Evolutionary conservation across 2,797 vertebrate genomes (phyloP), one percentile per base, ranked within the genome.

Genomic region (Xenops minutus): DNA sequence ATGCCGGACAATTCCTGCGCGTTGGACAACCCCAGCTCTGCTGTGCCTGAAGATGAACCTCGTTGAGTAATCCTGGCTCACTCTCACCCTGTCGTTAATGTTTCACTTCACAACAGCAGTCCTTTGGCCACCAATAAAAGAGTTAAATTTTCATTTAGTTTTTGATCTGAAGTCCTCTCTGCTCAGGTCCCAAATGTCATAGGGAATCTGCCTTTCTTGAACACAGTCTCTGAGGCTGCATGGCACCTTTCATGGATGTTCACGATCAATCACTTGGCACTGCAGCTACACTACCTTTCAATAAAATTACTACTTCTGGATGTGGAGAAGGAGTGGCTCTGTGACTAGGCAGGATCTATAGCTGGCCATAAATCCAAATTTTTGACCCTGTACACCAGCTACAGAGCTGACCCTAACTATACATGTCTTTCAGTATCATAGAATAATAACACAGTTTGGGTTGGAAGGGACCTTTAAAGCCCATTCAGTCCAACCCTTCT

Each of bases 21-120:
- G 32, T n/a, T 24, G 30, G 58, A 49, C 0, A 3, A 59, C 46
- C 34, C 43, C 91, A 94, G 74, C 59, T 91, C 71, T 85, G 41
- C 1, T 27, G 63, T 4, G 10, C 56, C 71, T 78, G 69, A 83
- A 83, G 77, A 92, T 20, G 59, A 90, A 78, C 76, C 59, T 73
- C 3, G 18, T 59, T 93, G 74, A 94, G 74, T 43, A 75, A 89
- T 88, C 91, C 49, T 6, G 2, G 24, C 29, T 67, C 7, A 1
- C 69, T 80, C 76, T 85, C 72, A 80, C 49, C 14, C 61, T 58
- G 32, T 48, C 63, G 95, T 96, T 95, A 97, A 97, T 97, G 66
- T 91, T 95, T 95, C 73, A 97, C 91, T 76, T 83, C 80, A 58
- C 79, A 67, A 51, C 74, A 92, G 62, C 75, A 71, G 46, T 84